phyloP scores from a whole-genome alignment of 2,888 invertebrate genomes.

The Prosapia bicincta region DNA sequence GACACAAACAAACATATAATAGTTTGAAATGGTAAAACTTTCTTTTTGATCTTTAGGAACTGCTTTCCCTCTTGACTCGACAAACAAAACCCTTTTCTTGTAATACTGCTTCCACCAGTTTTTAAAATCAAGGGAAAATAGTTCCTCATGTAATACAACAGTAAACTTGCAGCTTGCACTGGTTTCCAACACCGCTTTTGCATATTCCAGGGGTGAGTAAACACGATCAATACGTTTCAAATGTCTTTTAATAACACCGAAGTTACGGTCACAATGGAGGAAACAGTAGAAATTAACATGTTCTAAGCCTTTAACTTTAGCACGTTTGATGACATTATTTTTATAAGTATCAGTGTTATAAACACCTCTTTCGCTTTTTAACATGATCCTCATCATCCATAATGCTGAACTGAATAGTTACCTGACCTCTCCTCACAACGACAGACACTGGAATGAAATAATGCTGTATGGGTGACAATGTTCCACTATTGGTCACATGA shows the following conservation, averaged over 20 bases:
- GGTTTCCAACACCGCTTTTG: not conserved
- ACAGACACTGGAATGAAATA: too few relatives aligned
- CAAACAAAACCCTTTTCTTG: constrained; percentile 18
- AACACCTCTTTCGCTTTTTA: too few relatives aligned
- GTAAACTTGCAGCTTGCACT: not conserved
- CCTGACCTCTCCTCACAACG: too few relatives aligned
- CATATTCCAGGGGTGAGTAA: constrained; percentile 19
- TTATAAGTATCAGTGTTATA: too few relatives aligned
- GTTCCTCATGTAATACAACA: not conserved
- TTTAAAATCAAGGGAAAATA: constrained; percentile 26
- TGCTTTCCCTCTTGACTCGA: not conserved
- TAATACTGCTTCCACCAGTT: constrained; percentile 28
- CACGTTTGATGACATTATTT: too few relatives aligned
- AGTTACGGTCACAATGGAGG: constrained; percentile 32
- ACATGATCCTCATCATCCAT: too few relatives aligned
- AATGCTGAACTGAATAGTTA: too few relatives aligned
- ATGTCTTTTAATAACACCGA: constrained; percentile 28
- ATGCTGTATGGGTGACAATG: too few relatives aligned
- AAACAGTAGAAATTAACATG: constrained; percentile 16
- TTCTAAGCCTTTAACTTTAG: too few relatives aligned
- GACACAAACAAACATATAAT: not conserved
- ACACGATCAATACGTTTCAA: constrained; percentile 25
- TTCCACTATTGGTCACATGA: too few relatives aligned
- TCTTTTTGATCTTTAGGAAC: constrained; percentile 16
- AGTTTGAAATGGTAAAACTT: constrained; percentile 6